Conservation (phyloP, 2,888 invertebrate genomes). For the Ametastegia equiseti region DNA sequence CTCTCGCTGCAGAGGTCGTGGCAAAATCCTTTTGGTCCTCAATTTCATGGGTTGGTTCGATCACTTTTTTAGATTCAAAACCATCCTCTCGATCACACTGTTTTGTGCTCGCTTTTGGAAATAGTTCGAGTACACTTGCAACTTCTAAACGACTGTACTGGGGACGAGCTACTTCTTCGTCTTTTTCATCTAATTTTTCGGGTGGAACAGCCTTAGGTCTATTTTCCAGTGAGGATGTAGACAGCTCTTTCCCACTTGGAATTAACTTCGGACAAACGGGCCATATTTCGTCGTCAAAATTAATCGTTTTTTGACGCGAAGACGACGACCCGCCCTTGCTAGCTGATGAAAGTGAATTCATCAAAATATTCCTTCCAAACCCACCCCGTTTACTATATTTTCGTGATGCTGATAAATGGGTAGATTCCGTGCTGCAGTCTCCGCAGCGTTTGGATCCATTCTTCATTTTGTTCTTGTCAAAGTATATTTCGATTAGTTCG, state of each 20-base stretch:
- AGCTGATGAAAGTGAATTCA: background rate
- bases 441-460: background rate
- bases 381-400: background rate
- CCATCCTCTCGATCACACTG: background rate
- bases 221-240: background rate
- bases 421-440: background rate
- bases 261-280: slow-evolving; percentile 30
- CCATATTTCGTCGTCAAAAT: slow-evolving; percentile 54
- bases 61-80: background rate
- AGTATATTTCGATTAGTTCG: slow-evolving; percentile 6
- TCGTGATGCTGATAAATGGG: background rate
- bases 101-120: background rate
- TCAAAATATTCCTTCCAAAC: background rate
- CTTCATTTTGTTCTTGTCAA: background rate
- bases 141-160: background rate
- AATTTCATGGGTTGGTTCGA: slow-evolving; percentile 42
- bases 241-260: slow-evolving; percentile 18
- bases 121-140: background rate
- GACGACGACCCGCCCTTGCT: background rate
- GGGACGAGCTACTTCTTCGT: background rate
- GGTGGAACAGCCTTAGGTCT: background rate
- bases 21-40: background rate
- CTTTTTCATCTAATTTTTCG: background rate
- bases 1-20: background rate
- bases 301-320: slow-evolving; percentile 41